Base-by-base conservation (phyloP, 1,140 invertebrate genomes). In the Zeugodacus cucurbitae region DNA sequence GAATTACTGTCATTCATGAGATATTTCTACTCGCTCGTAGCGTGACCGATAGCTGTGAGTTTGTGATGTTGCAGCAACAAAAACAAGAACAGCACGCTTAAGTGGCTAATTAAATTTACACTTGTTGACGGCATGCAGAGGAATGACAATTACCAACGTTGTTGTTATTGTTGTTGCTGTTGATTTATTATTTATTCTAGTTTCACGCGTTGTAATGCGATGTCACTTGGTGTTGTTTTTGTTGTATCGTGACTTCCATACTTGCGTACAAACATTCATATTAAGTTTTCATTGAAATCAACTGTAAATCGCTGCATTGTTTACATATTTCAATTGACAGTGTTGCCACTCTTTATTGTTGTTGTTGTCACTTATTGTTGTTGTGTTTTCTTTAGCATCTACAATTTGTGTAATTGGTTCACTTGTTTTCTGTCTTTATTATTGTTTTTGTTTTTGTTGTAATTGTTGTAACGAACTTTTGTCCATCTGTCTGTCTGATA, bases 41-140 rank as follows among this genome's bases (percentile, higher is more conserved):
- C 70, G 70, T n/a, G n/a, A 8, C 37, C 20, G 70, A n/a, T 20
- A 34, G 58, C 8, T 62, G 58, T 8, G 58, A 62, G 58, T 62
- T 62, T 62, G n/a, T 62, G 22, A 62, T 62, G 22, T 62, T 62
- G 58, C 48, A 62, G 22, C 58, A n/a, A 26, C 10, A 59, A 59
- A 59, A 41, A 32, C 64, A 67, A 59, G n/a, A 67, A 41, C 37
- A 74, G n/a, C 6, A 26, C n/a, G 22, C 6, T 62, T 74, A 41
- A 74, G 70, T 74, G 70, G 37, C 70, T 74, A 74, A 74, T 74
- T 41, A 74, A 74, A 74, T 74, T 74, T 74, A 74, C 37, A 74
- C 70, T 74, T 41, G 70, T 74, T 44, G 37, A 74, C 32, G 37
- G 37, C 70, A 74, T 8, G 17, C 22, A 74, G n/a, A 74, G 22